These are phyloP conservation scores for Thysanoteuthis rhombus DNA, from an alignment of 2,888 invertebrate species.

Conservation along the genomic window DNA sequence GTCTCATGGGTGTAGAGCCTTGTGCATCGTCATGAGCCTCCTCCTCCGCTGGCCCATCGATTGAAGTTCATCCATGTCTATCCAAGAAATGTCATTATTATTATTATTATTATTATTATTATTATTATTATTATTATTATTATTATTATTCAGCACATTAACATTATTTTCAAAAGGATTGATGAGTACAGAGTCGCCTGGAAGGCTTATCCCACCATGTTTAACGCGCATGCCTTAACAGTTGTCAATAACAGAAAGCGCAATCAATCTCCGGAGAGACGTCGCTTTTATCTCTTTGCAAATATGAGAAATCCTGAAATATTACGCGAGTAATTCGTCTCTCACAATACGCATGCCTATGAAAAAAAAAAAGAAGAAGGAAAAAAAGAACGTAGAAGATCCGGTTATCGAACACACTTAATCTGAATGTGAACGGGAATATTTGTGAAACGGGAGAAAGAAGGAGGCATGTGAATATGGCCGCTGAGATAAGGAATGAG, in stretches of 20 bases:
- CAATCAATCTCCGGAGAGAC: not conserved
- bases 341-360: not conserved
- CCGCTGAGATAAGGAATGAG: not conserved
- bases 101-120: no score
- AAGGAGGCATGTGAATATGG: not conserved
- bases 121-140: no score
- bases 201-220: not conserved
- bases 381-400: not conserved
- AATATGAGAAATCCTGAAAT: not conserved
- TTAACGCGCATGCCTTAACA: not conserved
- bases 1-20: no score
- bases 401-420: not conserved
- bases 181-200: not conserved
- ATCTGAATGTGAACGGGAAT: not conserved
- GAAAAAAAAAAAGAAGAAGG: not conserved
- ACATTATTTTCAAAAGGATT: not conserved
- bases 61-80: no score
- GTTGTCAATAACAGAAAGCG: not conserved
- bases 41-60: no score
- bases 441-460: not conserved
- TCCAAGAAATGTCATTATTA: no score
- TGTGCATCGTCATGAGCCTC: no score
- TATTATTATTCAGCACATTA: no score
- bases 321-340: not conserved
- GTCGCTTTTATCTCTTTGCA: not conserved